Evolutionary conservation across 2,888 invertebrate species (phyloP), one percentile per base, ranked within the genome.

Genomic region (Synanthedon andrenaeformis): DNA sequence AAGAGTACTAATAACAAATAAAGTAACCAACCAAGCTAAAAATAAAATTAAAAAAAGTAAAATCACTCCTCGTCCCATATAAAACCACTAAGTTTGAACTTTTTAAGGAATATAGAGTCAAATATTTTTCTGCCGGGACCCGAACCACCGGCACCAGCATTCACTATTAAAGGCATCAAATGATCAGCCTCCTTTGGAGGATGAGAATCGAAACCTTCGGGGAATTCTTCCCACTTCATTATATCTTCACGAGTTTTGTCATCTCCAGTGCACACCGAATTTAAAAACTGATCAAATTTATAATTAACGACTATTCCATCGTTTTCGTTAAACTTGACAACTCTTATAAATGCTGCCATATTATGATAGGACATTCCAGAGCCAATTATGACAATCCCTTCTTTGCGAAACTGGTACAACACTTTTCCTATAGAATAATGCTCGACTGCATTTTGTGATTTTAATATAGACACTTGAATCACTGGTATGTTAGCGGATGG

Each of bases 291-390:
- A 57, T 71, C 67, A 49, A 71, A 71, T 6, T 53, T 41, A 14
- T 60, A 57, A 57, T 68, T 66, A 2, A 64, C 65, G 12, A 65
- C 35, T 3, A 58, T 45, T 3, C 54, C 54, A 42, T 65, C 60
- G 23, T 54, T 61, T 2, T 50, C 53, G 5, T 13, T 17, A 3
- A 12, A 42, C 14, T 14, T 45, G 11, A 45, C 3, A 2, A 58
- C 55, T 42, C 55, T 58, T 11, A 56, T 57, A 19, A 68, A 64
- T 51, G 65, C 63, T 28, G n/a, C 45, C 59, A 71, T 70, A 53
- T 66, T 71, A 48, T 74, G 69, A 2, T 70, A 76, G 0, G 75
- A 70, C 60, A 76, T 59, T 8, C 76, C 76, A 0, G 76, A 76
- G 3, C 76, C 76, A 17, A 76, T 61, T 3, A 76, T 59, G 6